These are phyloP conservation scores for Drosophila recens DNA, from an alignment of 2,888 invertebrate genomes.

Conservation along the genomic window DNA sequence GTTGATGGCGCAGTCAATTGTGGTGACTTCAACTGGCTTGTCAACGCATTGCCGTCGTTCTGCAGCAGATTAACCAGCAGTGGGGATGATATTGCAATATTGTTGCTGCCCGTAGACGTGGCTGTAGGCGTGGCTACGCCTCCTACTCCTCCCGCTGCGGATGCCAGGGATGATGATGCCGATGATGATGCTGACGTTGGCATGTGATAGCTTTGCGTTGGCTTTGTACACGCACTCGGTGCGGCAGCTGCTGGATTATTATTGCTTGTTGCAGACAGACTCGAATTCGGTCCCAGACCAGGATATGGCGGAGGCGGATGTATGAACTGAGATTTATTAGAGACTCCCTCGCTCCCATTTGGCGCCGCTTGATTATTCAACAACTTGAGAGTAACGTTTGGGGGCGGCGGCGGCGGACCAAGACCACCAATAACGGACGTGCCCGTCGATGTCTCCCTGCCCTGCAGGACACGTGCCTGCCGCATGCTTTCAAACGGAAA, in stretches of 20 bases:
- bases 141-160: constrained; percentile 17
- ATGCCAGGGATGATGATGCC: constrained; percentile 15
- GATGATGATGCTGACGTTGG: constrained; percentile 39
- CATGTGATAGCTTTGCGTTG: constrained; percentile 46
- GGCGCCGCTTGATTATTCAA: constrained; percentile 73
- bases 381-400: constrained; percentile 80
- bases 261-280: constrained; percentile 42
- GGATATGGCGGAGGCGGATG: constrained; percentile 85
- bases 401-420: constrained; percentile 64
- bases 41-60: constrained; percentile 88
- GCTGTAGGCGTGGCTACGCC: constrained; percentile 42
- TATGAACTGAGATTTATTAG: constrained; percentile 82
- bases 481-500: constrained; percentile 97
- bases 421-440: constrained; percentile 60
- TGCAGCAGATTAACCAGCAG: constrained; percentile 95
- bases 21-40: constrained; percentile 79
- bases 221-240: constrained; percentile 39
- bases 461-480: constrained; percentile 93
- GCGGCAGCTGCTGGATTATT: constrained; percentile 38
- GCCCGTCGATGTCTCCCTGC: constrained; percentile 87
- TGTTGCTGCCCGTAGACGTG: constrained; percentile 76
- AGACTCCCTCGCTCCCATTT: constrained; percentile 62
- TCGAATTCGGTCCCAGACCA: constrained; percentile 66
- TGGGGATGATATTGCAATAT: constrained; percentile 94
- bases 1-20: constrained; percentile 61